Evolutionary conservation across 2,113 vertebrate species (phyloP), one percentile per base, ranked within the genome.

Genomic region (Lasiurus cinereus): DNA sequence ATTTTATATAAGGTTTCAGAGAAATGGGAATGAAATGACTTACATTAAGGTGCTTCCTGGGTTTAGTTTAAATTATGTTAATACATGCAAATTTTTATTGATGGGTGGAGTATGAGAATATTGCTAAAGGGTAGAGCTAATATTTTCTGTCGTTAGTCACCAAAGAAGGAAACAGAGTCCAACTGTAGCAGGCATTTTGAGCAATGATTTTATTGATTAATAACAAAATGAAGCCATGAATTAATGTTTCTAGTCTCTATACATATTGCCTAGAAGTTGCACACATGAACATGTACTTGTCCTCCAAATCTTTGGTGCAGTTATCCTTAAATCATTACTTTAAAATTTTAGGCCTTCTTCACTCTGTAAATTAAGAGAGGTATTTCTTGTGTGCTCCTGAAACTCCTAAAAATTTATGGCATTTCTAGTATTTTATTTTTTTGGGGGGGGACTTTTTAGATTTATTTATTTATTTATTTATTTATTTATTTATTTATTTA

Each of bases 1-100:
- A 92, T 11, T 92, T 90, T 56, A 46, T 43, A 14, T 79, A 94
- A 92, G 6, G 50, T 95, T 96, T 97, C 83, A 82, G 62, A 83
- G 77, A 96, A 90, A 83, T 5, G 0, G 80, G 93, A 83, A 80
- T 82, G 29, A 88, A 97, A 84, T 88, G 74, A 33, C 92, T 96
- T 92, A 69, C 69, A n/a, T 96, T 91, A 29, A 95, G 88, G 70
- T 72, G 84, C 36, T 64, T 83, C 88, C 93, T 96, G 79, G 48
- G 8, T 88, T 96, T 94, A 70, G 92, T 72, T 91, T 93, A 91
- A 95, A n/a, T 73, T 96, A 50, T 92, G 88, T 27, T 77, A 87
- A 33, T 94, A 46, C 22, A 74, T 93, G 5, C 31, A 29, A 46
- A 90, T 97, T 69, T 10, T 76, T 94, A 31, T 0, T 0, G 62